These are phyloP conservation scores for Lysandra coridon DNA, from an alignment of 2,888 invertebrate genomes.

Conservation along the genomic window DNA sequence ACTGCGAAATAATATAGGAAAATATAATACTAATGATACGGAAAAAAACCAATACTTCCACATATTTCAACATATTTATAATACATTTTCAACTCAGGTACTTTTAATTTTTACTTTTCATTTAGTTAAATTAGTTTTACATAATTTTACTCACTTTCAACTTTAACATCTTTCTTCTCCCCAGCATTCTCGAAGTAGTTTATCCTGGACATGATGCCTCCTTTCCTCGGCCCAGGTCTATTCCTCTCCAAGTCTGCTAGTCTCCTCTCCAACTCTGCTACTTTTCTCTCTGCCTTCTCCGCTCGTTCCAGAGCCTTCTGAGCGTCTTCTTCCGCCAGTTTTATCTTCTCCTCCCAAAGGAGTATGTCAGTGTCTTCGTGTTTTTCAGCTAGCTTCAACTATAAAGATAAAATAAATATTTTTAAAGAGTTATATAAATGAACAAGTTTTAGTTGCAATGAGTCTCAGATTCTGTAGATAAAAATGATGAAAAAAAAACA, in stretches of 20 bases:
- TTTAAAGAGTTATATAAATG: too few species aligned
- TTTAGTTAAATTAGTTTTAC: conserved; percentile 41
- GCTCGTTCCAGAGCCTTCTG: conserved; percentile 82
- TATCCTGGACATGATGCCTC: conserved; percentile 65
- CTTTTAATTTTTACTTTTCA: background rate
- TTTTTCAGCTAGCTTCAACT: conserved; percentile 82
- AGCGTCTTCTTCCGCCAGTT: conserved; percentile 84
- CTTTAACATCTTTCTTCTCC: conserved; percentile 44
- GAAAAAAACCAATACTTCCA: too few species aligned
- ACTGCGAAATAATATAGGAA: too few species aligned
- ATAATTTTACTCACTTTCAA: conserved; percentile 27
- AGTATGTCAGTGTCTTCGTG: conserved; percentile 85
- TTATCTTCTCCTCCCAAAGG: conserved; percentile 85
- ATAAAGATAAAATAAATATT: conserved; percentile 35
- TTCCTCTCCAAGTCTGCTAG: conserved; percentile 39
- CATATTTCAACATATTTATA: background rate
- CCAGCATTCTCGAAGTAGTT: conserved; percentile 69
- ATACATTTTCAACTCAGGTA: conserved; percentile 15
- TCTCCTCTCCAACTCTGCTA: conserved; percentile 48
- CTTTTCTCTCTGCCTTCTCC: conserved; percentile 67
- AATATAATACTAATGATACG: too few species aligned
- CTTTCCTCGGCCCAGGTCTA: conserved; percentile 44
- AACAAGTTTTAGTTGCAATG: too few species aligned
- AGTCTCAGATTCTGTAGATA: too few species aligned
- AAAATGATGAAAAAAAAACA: too few species aligned